phyloP scores from a whole-genome alignment of 2,113 vertebrate species.

The Trogon melanurus region DNA sequence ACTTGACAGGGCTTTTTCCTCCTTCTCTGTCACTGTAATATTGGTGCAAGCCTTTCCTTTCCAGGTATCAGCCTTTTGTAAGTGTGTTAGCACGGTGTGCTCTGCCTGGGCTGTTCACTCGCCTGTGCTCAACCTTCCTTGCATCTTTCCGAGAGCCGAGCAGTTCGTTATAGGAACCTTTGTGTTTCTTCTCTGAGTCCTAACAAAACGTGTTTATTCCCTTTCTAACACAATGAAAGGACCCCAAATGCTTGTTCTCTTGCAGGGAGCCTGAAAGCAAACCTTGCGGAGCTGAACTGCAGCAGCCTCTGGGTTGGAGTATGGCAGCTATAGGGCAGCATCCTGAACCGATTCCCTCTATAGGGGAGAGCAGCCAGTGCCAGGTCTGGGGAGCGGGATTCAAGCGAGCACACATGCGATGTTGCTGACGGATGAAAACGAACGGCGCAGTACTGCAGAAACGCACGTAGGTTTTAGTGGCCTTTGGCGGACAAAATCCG shows the following conservation, averaged over 20 bases:
- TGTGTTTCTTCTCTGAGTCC: neutral
- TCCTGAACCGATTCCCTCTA: neutral
- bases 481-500: conserved; percentile 35
- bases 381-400: neutral
- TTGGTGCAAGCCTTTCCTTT: conserved; percentile 19
- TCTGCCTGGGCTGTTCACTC: accelerated
- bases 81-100: accelerated
- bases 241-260: neutral
- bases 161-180: neutral
- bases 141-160: neutral
- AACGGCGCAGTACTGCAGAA: neutral
- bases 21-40: neutral
- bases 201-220: neutral
- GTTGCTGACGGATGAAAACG: neutral
- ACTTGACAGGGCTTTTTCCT: conserved; percentile 5
- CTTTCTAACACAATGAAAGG: neutral
- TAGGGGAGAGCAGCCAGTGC: neutral
- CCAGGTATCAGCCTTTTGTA: neutral
- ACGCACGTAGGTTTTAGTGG: neutral
- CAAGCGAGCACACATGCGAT: neutral
- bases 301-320: neutral
- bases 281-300: neutral
- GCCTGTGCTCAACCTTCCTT: neutral
- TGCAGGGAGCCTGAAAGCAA: neutral
- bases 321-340: neutral